Evolutionary conservation across 2,888 invertebrate species (phyloP).

Genomic region (Rhopalosiphum nymphaeae): DNA sequence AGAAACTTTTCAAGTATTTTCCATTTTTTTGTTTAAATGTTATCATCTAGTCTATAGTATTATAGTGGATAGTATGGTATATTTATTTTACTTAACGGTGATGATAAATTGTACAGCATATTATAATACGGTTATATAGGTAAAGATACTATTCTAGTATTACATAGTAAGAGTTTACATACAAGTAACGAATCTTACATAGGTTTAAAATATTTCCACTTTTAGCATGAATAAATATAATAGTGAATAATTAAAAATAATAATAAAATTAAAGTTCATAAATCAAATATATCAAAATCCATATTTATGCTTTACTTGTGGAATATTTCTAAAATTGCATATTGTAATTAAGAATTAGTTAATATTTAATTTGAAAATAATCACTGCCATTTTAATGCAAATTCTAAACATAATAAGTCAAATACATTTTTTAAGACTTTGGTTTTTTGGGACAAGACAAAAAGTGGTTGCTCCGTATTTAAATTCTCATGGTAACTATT

Average conservation of each 20-base stretch:
- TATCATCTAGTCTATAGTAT: background rate
- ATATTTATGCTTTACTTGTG: background rate
- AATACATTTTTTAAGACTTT: background rate
- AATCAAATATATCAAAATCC: background rate
- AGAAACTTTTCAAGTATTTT: conserved; percentile 9
- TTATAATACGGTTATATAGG: background rate
- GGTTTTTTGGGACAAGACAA: background rate
- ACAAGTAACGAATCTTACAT: background rate
- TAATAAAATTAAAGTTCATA: background rate
- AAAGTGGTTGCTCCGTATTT: background rate
- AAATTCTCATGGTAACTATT: background rate
- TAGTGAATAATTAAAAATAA: too few relatives aligned
- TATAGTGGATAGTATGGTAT: background rate
- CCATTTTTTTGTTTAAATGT: background rate
- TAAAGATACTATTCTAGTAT: background rate
- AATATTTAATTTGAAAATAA: background rate
- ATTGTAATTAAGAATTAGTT: background rate
- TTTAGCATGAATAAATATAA: background rate
- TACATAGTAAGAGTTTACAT: background rate
- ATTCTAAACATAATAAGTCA: background rate
- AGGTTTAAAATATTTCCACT: background rate
- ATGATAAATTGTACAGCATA: background rate
- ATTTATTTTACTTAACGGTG: background rate
- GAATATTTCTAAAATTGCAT: background rate
- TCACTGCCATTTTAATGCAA: background rate